Evolutionary conservation across 2,888 invertebrate genomes (phyloP).

Genomic region (Calameuta filiformis): DNA sequence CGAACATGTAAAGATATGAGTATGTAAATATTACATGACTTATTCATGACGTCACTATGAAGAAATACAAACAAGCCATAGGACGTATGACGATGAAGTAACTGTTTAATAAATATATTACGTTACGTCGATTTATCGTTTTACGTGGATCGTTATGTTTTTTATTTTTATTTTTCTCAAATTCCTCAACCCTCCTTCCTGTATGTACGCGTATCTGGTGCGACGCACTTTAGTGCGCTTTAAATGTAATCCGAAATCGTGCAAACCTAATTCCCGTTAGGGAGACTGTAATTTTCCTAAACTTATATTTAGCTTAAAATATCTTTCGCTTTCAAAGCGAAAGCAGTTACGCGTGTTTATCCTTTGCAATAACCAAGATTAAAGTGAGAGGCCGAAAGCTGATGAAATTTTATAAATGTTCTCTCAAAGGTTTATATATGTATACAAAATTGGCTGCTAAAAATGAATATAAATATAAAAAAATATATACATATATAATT

Average conservation of each 20-base stretch:
- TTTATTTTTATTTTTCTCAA: background rate
- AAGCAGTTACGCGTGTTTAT: background rate
- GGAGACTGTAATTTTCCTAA: conserved; percentile 44
- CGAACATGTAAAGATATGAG: background rate
- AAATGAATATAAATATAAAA: background rate
- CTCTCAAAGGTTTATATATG: background rate
- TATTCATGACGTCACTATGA: background rate
- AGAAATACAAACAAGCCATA: background rate
- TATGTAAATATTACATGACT: background rate
- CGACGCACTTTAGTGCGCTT: conserved; percentile 32
- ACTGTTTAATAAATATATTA: background rate
- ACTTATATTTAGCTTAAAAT: conserved; percentile 28
- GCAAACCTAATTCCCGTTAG: conserved; percentile 11
- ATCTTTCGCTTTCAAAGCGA: background rate
- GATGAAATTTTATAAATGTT: background rate
- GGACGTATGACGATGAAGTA: background rate
- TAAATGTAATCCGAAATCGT: conserved; percentile 29
- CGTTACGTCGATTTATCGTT: background rate
- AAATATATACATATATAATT: background rate
- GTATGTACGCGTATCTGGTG: background rate
- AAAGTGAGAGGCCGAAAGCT: background rate
- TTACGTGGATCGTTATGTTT: background rate
- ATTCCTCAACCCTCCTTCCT: background rate
- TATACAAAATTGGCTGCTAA: background rate
- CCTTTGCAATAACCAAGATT: background rate